Percentiles rank a stretch among this genome's conserved stretches.
Conservation (phyloP, 2,113 vertebrate species). For the Antechinus stuartii region DNA sequence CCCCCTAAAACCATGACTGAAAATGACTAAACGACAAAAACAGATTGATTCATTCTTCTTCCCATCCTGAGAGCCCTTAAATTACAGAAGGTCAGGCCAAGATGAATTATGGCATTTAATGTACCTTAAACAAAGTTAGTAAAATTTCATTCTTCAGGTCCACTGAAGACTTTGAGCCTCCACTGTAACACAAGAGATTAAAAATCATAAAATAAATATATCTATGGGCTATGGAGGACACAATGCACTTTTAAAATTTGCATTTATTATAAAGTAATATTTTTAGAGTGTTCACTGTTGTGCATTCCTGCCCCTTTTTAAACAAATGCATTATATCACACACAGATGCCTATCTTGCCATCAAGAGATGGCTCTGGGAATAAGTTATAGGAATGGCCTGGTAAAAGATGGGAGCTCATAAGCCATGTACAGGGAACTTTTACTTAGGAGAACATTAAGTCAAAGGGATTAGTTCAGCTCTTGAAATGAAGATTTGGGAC, state of each 20-base stretch:
- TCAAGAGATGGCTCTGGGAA: no score
- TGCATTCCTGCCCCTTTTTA: no score
- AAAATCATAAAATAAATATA: not conserved
- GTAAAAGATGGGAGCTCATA: constrained; percentile 1
- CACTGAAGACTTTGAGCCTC: not conserved
- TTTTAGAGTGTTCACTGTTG: no score
- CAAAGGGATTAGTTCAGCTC: constrained; percentile 27
- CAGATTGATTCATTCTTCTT: not conserved
- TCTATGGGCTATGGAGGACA: not conserved
- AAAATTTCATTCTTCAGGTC: not conserved
- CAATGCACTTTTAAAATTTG: not conserved
- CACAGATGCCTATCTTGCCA: no score
- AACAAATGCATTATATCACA: no score
- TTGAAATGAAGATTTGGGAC: constrained; percentile 9
- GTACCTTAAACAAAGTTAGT: not conserved
- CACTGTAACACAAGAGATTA: not conserved
- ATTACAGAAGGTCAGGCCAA: not conserved
- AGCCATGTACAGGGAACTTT: not conserved
- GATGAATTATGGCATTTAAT: not conserved
- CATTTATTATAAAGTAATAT: not conserved
- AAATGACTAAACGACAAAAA: not conserved
- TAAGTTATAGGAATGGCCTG: not conserved
- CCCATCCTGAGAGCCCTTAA: no score
- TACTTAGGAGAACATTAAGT: constrained; percentile 15
- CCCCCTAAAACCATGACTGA: not conserved